Evolutionary conservation across 2,113 vertebrate genomes (phyloP).

Genomic region (Corvus moneduloides): DNA sequence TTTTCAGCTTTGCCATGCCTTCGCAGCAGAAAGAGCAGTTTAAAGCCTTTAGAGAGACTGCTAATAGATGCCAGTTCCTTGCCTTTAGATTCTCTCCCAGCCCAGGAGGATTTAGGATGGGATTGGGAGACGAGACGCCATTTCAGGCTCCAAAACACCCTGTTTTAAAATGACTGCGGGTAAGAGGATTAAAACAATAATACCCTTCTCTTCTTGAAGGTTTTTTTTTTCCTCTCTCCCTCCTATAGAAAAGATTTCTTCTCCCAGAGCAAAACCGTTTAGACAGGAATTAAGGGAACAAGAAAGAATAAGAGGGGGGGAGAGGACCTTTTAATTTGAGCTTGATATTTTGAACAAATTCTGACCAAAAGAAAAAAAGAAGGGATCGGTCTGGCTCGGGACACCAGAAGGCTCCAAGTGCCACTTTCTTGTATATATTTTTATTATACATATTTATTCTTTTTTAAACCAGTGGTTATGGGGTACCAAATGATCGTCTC

Average conservation of each 20-base stretch:
- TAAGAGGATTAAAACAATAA: conserved; percentile 99
- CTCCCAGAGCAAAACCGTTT: conserved; percentile 98
- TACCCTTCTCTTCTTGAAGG: conserved; percentile 94
- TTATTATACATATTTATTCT: not conserved
- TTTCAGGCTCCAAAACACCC: conserved; percentile 91
- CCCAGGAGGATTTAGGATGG: conserved; percentile 85
- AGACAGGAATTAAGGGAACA: conserved; percentile 97
- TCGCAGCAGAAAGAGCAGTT: conserved; percentile 75
- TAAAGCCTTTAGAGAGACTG: conserved; percentile 78
- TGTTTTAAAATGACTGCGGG: conserved; percentile 92
- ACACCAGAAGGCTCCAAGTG: not conserved
- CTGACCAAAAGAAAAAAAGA: conserved; percentile 18
- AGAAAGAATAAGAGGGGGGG: conserved; percentile 75
- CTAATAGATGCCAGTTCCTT: conserved; percentile 80
- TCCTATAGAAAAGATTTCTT: conserved; percentile 97
- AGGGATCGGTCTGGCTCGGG: not conserved
- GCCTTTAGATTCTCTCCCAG: conserved; percentile 84
- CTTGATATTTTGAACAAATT: conserved; percentile 84
- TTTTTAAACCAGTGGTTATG: not conserved
- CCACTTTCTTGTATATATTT: conserved; percentile 38
- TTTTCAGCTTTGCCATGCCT: conserved; percentile 80
- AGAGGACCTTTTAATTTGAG: conserved; percentile 84
- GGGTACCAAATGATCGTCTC: not conserved
- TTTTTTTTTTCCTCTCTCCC: conserved; percentile 61
- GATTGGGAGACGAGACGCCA: conserved; percentile 88